Evolutionary conservation across 2,888 invertebrate genomes (phyloP), one percentile per base, ranked within the genome.

Genomic region (Drosophila lutescens): DNA sequence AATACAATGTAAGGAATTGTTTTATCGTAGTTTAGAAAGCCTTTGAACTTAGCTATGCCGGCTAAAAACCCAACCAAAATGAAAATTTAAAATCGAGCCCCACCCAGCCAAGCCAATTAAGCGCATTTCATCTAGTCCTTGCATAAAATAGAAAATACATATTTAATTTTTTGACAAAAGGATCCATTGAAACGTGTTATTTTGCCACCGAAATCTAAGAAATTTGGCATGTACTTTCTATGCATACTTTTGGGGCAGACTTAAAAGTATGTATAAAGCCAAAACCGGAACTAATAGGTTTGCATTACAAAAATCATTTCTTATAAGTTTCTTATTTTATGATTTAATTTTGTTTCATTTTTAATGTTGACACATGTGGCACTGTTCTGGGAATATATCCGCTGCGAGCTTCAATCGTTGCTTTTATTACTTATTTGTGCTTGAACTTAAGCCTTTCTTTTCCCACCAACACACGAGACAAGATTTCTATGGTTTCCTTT

Each of bases 11-110:
- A 76, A 60, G 53, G 66, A 74, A 68, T 75, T 85, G 66, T 80
- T 76, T 76, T 80, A 54, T 59, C 50, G 83, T 83, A 83, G 83
- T 63, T 85, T 83, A 86, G 86, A 62, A 82, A 83, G 74, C 74
- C 75, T 67, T 78, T 83, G 57, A 82, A 66, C 73, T 77, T 72
- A 83, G 83, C 86, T 76, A 82, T 77, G 86, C 83, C 78, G 80
- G 80, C 79, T 74, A 66, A 74, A 43, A 50, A 70, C 78, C 70
- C 56, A 84, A 80, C 10, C 58, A 30, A 66, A 54, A 50, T 44
- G 23, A 53, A n/a, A 46, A 62, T 63, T 12, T 53, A 43, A 43
- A 51, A 60, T 17, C 43, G 26, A 60, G 38, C 26, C 56, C 61
- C 60, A 50, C 50, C 32, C 30, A 66, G 47, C 60, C 23, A 50